A percentile compares a stretch with the other conserved stretches of the same genome.
These are phyloP conservation scores for Sebastes nivosus DNA, from an alignment of 2,797 vertebrate genomes.

Conservation along the genomic window DNA sequence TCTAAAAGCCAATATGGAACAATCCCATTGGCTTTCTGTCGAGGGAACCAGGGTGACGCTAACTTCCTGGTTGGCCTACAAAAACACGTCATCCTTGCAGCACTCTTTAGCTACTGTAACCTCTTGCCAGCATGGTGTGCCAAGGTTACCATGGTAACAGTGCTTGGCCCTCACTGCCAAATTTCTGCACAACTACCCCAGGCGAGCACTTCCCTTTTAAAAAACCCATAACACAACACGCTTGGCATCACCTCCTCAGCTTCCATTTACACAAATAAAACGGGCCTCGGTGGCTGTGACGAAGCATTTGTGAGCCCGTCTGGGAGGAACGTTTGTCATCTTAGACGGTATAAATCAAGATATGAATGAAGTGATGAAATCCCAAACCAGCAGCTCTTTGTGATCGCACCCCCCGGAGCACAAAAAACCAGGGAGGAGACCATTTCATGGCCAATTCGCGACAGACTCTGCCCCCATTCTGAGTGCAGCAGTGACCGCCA, in stretches of 20 bases:
- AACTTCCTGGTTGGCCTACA: not conserved
- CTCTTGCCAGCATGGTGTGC: not conserved
- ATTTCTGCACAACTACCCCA: conserved; percentile 50
- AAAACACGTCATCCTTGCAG: not conserved
- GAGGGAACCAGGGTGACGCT: not conserved
- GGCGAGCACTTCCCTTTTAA: conserved; percentile 37
- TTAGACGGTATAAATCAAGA: not conserved
- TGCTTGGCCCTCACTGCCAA: conserved; percentile 38
- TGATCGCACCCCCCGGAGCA: not conserved
- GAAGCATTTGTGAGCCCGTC: not conserved
- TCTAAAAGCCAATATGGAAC: no score
- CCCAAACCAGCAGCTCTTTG: not conserved
- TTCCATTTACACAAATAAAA: conserved; percentile 23
- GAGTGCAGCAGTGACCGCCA: conserved; percentile 37
- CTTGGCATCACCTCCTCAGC: conserved; percentile 24
- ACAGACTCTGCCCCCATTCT: conserved; percentile 3
- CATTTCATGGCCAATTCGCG: conserved; percentile 3
- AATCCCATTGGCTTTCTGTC: no score
- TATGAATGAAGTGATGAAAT: conserved; percentile 18
- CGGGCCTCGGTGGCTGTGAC: not conserved
- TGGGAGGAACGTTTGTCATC: conserved; percentile 3
- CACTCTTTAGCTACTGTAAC: not conserved
- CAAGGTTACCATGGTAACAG: conserved; percentile 70
- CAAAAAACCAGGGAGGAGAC: not conserved
- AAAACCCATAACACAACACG: conserved; percentile 4